These are phyloP conservation scores for Ennomos fuscantarius DNA, from an alignment of 2,888 invertebrate species.

Conservation along the genomic window DNA sequence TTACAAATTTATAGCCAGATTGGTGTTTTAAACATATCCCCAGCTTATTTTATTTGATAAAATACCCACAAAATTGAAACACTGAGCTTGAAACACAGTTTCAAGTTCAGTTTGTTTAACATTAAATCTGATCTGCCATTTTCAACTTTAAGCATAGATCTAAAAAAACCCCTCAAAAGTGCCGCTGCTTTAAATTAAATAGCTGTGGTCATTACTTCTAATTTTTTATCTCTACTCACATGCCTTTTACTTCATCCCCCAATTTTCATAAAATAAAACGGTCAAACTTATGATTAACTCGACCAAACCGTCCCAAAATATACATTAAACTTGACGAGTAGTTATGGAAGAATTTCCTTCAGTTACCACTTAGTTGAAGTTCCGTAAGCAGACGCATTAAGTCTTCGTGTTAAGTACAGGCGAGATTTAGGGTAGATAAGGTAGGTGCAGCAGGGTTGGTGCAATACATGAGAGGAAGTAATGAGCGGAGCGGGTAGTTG, in stretches of 20 bases:
- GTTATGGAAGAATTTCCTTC: constrained; percentile 45
- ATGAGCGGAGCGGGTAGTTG: constrained; percentile 15
- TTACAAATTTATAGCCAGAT: too few species aligned
- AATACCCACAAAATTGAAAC: too few species aligned
- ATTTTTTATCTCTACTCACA: too few species aligned
- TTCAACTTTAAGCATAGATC: too few species aligned
- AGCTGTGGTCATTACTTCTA: too few species aligned
- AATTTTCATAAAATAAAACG: constrained; percentile 23
- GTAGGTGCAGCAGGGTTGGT: constrained; percentile 27
- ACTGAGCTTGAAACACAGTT: too few species aligned
- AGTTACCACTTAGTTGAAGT: constrained; percentile 57
- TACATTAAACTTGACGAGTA: constrained; percentile 22
- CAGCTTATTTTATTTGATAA: too few species aligned
- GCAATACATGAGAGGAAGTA: constrained; percentile 36
- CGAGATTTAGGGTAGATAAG: constrained; percentile 75
- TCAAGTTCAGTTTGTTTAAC: too few species aligned
- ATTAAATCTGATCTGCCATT: too few species aligned
- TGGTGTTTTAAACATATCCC: too few species aligned
- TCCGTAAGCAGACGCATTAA: constrained; percentile 62
- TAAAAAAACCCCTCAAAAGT: too few species aligned
- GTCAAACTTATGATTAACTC: constrained; percentile 26
- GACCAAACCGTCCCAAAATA: constrained; percentile 14
- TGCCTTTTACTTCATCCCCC: neutral
- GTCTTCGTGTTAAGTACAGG: constrained; percentile 69
- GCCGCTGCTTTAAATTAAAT: too few species aligned